phyloP scores from a whole-genome alignment of 2,113 vertebrate species.

The Jacana jacana region DNA sequence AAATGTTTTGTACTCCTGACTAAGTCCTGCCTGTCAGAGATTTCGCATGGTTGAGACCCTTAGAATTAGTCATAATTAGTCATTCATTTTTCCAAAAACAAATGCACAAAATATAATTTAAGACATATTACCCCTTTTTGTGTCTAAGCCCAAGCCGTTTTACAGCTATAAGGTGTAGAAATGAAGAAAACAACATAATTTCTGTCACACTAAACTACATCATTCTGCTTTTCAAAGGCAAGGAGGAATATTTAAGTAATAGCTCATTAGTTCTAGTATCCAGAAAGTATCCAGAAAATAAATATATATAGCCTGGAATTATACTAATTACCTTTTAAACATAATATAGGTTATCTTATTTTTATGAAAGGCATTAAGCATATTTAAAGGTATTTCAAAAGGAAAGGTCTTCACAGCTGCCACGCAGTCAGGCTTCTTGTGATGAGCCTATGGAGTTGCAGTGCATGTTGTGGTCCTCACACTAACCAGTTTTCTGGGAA shows the following conservation, averaged over 20 bases:
- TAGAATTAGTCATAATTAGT: not conserved
- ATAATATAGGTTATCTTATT: not conserved
- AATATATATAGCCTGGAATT: not conserved
- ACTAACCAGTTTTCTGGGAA: conserved; percentile 3
- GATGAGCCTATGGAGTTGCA: not conserved
- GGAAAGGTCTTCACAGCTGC: not conserved
- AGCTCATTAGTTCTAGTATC: not conserved
- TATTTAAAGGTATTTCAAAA: not conserved
- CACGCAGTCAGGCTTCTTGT: not conserved
- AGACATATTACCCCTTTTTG: not conserved
- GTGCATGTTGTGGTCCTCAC: not conserved
- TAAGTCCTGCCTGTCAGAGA: not conserved
- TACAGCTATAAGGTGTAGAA: not conserved
- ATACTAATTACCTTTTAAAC: not conserved
- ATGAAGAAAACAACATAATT: not conserved
- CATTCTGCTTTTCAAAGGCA: not conserved
- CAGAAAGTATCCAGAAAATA: not conserved
- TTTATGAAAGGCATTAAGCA: not conserved
- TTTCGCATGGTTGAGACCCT: not conserved
- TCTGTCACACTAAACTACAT: not conserved
- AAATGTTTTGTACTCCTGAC: not conserved
- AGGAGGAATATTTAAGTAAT: not conserved
- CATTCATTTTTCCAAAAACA: not conserved
- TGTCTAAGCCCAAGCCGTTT: not conserved
- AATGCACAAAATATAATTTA: not conserved